Percentiles rank a stretch among this genome's conserved stretches.
phyloP scores from a whole-genome alignment of 2,797 vertebrate genomes.

The Scarus forsteni region DNA sequence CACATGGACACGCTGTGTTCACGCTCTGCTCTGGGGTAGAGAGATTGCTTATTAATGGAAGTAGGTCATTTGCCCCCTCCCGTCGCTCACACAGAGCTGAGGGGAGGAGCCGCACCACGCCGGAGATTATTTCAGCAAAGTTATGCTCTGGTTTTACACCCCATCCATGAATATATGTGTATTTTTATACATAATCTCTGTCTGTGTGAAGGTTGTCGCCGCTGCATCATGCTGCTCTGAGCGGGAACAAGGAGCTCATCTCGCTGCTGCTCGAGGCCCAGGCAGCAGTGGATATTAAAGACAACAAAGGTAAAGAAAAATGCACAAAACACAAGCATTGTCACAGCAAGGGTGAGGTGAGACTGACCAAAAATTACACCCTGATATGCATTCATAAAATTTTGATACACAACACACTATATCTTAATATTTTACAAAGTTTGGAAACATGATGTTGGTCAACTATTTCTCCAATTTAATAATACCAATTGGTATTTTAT shows the following conservation, averaged over 20 bases:
- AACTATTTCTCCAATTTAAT: no score
- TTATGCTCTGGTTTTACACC: slow-evolving; percentile 64
- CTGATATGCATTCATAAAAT: no score
- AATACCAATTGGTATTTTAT: no score
- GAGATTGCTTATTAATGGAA: slow-evolving; percentile 86
- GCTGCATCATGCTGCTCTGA: slow-evolving; percentile 95
- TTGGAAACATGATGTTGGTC: no score
- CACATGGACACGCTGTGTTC: slow-evolving; percentile 51
- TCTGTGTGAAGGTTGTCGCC: slow-evolving; percentile 91
- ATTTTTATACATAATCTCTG: slow-evolving; percentile 64
- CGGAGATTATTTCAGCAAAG: slow-evolving; percentile 73
- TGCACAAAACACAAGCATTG: not conserved
- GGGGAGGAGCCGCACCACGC: slow-evolving; percentile 70
- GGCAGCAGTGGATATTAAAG: slow-evolving; percentile 96
- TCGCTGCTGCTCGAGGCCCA: slow-evolving; percentile 95
- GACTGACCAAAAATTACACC: no score
- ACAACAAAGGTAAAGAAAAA: slow-evolving; percentile 90
- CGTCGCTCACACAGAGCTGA: slow-evolving; percentile 68
- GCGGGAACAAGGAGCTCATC: slow-evolving; percentile 96
- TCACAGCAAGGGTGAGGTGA: no score
- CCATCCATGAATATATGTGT: slow-evolving; percentile 60
- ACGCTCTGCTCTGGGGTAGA: slow-evolving; percentile 69
- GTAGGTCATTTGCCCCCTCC: slow-evolving; percentile 83
- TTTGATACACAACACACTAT: no score
- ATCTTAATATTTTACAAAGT: no score